Evolutionary conservation across 2,888 invertebrate genomes (phyloP), one percentile per base, ranked within the genome.

Genomic region (Elegia similella): DNA sequence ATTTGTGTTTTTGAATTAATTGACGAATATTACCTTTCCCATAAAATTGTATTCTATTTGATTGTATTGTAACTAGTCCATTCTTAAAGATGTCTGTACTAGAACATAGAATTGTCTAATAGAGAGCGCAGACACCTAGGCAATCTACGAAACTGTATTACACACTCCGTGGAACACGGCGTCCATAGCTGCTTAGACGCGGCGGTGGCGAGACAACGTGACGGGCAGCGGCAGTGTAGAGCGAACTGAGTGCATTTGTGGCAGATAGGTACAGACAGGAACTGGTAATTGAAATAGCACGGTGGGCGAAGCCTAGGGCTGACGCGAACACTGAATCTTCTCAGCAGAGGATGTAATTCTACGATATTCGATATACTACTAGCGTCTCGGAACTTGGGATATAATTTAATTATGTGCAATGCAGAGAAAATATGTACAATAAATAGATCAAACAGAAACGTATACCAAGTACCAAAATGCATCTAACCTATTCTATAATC

Each of bases 81-180:
- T 23, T 23, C 23, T 38, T 38, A 12, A 38, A 48, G 7, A 34
- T 10, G 34, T 50, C 50, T 50, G 15, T 50, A 10, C 42, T 23
- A 59, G 52, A 58, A 55, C 46, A 46, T 57, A 57, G 57, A 59
- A 61, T 57, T 52, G 56, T 59, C 52, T 62, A 62, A 62, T 62
- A 58, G 59, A 58, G 56, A 56, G 48, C 46, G 38, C 53, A 60
- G 56, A 59, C 55, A 60, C 54, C 58, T 54, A 46, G 58, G 23
- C 42, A 48, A 48, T 55, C 38, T 55, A 42, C n/a, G 38, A 56
- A 47, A 56, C 48, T 55, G 55, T 32, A 46, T 52, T 53, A 46
- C 53, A 56, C 56, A 48, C 44, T 50, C 12, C 7, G 29, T 8
- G 23, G 47, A 23, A 23, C 48, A 16, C 30, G 54, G 43, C 10